These are phyloP conservation scores for Dasyornis broadbenti DNA, from an alignment of 2,113 vertebrate genomes.

Conservation along the genomic window DNA sequence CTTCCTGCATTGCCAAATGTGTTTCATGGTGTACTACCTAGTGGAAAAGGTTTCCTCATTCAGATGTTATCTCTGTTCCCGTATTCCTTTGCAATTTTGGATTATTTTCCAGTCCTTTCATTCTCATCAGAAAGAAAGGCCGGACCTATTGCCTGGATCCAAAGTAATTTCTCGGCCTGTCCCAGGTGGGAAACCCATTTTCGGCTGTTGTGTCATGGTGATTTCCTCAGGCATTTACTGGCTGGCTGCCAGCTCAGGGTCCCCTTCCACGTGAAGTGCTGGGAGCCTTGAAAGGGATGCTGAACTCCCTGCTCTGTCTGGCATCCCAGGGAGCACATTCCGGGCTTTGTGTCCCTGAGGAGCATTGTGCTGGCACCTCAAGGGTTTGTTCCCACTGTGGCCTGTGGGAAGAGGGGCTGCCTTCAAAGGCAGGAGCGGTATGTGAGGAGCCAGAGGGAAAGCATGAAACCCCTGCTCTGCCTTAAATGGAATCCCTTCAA, in stretches of 20 bases:
- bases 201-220: rapidly evolving
- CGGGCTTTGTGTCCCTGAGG: not conserved
- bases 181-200: not conserved
- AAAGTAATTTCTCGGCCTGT: not conserved
- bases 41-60: not conserved
- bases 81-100: not conserved
- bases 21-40: not conserved
- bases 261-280: not conserved
- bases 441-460: not conserved
- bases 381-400: not conserved
- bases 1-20: not conserved
- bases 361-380: not conserved
- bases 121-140: not conserved
- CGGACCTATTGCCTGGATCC: not conserved
- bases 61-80: not conserved
- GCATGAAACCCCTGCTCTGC: not conserved
- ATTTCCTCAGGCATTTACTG: not conserved
- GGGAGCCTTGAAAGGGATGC: not conserved
- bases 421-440: not conserved
- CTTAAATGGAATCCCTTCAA: not conserved
- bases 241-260: not conserved
- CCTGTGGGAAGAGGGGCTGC: not conserved
- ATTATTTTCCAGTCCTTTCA: not conserved
- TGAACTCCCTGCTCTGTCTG: not conserved
- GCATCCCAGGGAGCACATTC: not conserved